Evolutionary conservation across 2,888 invertebrate species (phyloP).

Genomic region (Beris chalybata): DNA sequence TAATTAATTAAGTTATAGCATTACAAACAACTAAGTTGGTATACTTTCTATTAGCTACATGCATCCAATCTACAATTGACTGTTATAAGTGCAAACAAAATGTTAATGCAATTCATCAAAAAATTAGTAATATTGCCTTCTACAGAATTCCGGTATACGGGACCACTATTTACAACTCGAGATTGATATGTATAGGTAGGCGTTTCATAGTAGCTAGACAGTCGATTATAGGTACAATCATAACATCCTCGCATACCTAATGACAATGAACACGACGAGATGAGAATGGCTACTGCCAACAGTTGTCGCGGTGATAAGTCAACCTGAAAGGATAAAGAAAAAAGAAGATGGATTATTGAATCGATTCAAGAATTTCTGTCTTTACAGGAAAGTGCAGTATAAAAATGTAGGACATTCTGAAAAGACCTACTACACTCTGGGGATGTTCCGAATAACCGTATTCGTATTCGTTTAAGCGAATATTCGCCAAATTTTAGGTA

Average conservation of each 20-base stretch:
- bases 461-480: too few relatives aligned
- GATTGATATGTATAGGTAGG: constrained; percentile 19
- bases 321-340: constrained; percentile 7
- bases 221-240: constrained; percentile 26
- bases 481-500: too few relatives aligned
- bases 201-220: constrained; percentile 9
- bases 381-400: too few relatives aligned
- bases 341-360: too few relatives aligned
- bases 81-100: constrained; percentile 1
- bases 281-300: constrained; percentile 12
- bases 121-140: constrained; percentile 18
- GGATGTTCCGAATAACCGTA: too few relatives aligned
- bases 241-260: constrained; percentile 23
- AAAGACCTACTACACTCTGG: too few relatives aligned
- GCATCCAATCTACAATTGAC: too few relatives aligned
- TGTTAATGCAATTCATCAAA: neutral
- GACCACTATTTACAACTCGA: constrained; percentile 22
- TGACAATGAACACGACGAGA: constrained; percentile 10
- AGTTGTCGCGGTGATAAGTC: constrained; percentile 9
- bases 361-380: too few relatives aligned
- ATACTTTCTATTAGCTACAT: too few relatives aligned
- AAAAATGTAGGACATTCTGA: too few relatives aligned
- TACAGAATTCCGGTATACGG: constrained; percentile 20
- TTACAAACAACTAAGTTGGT: too few relatives aligned
- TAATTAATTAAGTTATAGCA: too few relatives aligned